Evolutionary conservation across 2,113 vertebrate genomes (phyloP).

Genomic region (Tupaia chinensis): DNA sequence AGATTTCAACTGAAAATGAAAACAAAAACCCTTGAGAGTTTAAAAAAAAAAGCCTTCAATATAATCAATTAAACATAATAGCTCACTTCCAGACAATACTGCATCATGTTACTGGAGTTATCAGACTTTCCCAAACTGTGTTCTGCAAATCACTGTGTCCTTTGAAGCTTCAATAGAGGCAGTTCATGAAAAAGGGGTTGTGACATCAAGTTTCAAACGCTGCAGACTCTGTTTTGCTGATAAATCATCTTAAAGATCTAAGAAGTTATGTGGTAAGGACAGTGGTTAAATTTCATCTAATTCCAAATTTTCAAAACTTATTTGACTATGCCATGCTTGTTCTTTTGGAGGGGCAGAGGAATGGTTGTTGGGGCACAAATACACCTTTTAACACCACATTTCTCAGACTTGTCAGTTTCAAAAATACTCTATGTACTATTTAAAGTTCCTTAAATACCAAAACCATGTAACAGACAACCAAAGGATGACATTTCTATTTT

Average conservation of each 20-base stretch:
- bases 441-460: constrained; percentile 51
- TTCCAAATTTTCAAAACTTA: constrained; percentile 36
- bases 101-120: constrained; percentile 54
- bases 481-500: background rate
- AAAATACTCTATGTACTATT: constrained; percentile 41
- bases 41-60: constrained; percentile 53
- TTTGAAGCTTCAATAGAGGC: constrained; percentile 57
- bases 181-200: constrained; percentile 53
- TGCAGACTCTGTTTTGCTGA: constrained; percentile 31
- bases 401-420: constrained; percentile 55
- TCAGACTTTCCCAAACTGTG: constrained; percentile 57
- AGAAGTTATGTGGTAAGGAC: constrained; percentile 33
- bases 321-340: background rate
- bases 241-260: constrained; percentile 42
- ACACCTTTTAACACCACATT: constrained; percentile 24
- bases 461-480: constrained; percentile 37
- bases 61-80: constrained; percentile 58
- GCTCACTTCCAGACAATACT: constrained; percentile 57
- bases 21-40: constrained; percentile 60
- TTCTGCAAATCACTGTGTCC: constrained; percentile 51
- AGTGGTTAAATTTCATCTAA: constrained; percentile 43
- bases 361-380: constrained; percentile 16
- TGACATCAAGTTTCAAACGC: constrained; percentile 54
- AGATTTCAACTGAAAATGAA: constrained; percentile 68
- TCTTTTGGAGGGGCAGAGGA: background rate